Evolutionary conservation across 2,888 invertebrate genomes (phyloP).

Genomic region (Drosophila longiperda): DNA sequence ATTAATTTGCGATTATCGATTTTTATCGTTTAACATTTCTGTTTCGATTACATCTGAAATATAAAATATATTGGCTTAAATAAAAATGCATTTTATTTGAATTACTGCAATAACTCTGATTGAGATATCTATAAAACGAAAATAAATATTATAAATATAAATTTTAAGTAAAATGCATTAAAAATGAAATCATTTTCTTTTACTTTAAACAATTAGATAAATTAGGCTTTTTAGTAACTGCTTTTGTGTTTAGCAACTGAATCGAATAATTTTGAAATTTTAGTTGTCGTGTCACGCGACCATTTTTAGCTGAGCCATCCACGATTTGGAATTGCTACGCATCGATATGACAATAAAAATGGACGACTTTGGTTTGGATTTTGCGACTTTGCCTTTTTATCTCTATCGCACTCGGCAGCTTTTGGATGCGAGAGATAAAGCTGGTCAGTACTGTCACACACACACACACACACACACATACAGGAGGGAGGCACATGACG

Average conservation of each 20-base stretch:
- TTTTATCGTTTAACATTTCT: neutral
- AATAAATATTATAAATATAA: neutral
- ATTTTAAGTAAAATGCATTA: neutral
- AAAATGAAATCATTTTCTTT: neutral
- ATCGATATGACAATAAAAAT: slow-evolving; percentile 77
- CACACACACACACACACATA: neutral
- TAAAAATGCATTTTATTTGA: neutral
- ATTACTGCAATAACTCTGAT: neutral
- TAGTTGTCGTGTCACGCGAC: slow-evolving; percentile 22
- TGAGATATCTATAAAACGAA: neutral
- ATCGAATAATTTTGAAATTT: neutral
- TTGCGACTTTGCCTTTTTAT: slow-evolving; percentile 64
- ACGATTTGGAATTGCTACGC: slow-evolving; percentile 43
- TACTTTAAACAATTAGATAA: neutral
- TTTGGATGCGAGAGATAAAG: slow-evolving; percentile 1
- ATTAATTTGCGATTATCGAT: neutral
- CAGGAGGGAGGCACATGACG: neutral
- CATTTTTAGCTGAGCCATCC: slow-evolving; percentile 13
- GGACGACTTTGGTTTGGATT: slow-evolving; percentile 77
- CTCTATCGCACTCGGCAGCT: slow-evolving; percentile 17
- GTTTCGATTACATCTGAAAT: neutral
- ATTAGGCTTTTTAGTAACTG: neutral
- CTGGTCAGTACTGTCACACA: neutral
- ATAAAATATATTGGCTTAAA: neutral
- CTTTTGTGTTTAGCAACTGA: neutral